Evolutionary conservation across 2,113 vertebrate genomes (phyloP), one percentile per base, ranked within the genome.

Genomic region (Lethenteron reissneri): DNA sequence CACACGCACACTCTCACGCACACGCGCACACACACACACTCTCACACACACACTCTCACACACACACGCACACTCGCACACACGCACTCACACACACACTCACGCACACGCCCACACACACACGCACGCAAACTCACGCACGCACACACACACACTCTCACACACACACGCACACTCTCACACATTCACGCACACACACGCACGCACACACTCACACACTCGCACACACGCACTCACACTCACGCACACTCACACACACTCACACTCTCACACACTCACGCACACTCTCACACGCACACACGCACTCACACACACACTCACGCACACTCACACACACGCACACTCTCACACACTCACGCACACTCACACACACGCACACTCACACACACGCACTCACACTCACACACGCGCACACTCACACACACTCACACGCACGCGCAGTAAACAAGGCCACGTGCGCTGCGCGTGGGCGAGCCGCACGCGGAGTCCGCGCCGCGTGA

Each of bases 1-100:
- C 76, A 59, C 68, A 69, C 57, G 58, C 13, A 70, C 70, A 10
- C n/a, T 15, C 41, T 17, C 41, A 25, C 58, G 56, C 25, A n/a
- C 75, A 14, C 15, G 9, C 12, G 2, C 57, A n/a, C 9, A 4
- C 11, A 69, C 3, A 3, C 57, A n/a, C 41, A 12, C 21, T 9
- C 12, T 79, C 76, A 78, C 77, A 76, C 76, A 77, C 76, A 76
- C 78, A 79, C 78, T 78, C 72, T 69, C 73, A 62, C 72, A 58
- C 71, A 17, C 11, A 57, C 9, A 60, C 58, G 4, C 21, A 17
- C 70, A 70, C 64, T 8, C 12, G 59, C 70, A 79, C 80, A 5
- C 60, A 62, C 60, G 17, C 60, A 64, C 60, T 3, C 21, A 21
- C 21, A 21, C 21, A 3, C 25, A 41, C 41, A 41, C 41, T 3